Base-by-base conservation (phyloP, 2,888 invertebrate genomes). In the Hermaeophaga mercurialis region DNA sequence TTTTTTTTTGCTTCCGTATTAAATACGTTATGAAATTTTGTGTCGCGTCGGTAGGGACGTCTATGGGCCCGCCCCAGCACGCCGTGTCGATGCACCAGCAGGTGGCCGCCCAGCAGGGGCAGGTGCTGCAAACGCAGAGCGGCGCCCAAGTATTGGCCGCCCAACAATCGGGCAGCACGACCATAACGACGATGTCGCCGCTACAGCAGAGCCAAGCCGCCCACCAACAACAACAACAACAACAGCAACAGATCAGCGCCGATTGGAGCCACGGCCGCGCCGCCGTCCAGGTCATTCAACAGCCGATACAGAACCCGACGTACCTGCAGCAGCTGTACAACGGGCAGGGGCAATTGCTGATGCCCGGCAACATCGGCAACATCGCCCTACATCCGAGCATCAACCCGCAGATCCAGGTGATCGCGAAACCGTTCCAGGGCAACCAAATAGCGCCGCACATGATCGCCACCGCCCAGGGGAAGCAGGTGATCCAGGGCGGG, bases 341-440 rank as follows among this genome's bases (percentile, higher is more conserved):
- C 73, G 84, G 89, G 0, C 91, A 89, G 71, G 90, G 88, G 0
- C 86, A 88, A 19, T 77, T 94, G 58, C 76, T 94, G 18, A 90
- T 94, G 85, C 91, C 91, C 0, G 86, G 91, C 1, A 88, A 88
- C 73, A 65, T 89, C 7, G 85, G 91, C 1, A 89, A 89, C 74
- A 85, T 90, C 59, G 85, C 87, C 1, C 81, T 92, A 5, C 83
- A 93, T 73, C 88, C 90, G 2, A 84, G 88, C 19, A 84, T 90
- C 69, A 90, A 89, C 74, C 87, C 89, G 1, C 88, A 88, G 61
- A 89, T 66, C 7, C 46, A 91, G 85, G 89, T 92, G 55, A 91
- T 93, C 61, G 85, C 92, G 18, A 94, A 94, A 73, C 89, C 91
- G 2, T 92, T 92, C 75, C 91, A 91, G 75, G 86, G 90, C 39